These are phyloP conservation scores for Triplophysa rosa DNA, from an alignment of 2,113 vertebrate genomes.

Conservation along the genomic window DNA sequence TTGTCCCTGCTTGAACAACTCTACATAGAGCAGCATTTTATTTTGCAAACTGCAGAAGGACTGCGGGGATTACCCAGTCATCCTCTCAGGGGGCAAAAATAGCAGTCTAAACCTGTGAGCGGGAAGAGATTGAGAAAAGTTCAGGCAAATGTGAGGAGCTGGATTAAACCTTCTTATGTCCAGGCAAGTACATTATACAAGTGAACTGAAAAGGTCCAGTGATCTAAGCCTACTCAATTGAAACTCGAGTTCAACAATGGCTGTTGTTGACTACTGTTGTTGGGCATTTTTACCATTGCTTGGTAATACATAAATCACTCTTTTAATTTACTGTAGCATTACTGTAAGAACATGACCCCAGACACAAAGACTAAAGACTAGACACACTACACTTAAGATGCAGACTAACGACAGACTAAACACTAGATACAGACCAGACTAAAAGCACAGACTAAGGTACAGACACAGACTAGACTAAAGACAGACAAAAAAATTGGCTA, in stretches of 20 bases:
- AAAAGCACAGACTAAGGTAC: too few species aligned
- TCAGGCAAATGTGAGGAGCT: conserved; percentile 23
- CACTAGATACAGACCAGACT: too few species aligned
- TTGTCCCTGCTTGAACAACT: conserved; percentile 20
- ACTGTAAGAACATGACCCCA: too few species aligned
- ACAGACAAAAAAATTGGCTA: too few species aligned
- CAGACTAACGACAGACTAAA: too few species aligned
- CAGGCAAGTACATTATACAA: not conserved
- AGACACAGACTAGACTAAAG: too few species aligned
- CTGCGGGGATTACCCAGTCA: conserved; percentile 32
- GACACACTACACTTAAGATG: too few species aligned
- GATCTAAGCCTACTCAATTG: not conserved
- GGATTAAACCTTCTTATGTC: conserved; percentile 18
- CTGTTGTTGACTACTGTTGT: too few species aligned
- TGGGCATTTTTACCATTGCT: too few species aligned
- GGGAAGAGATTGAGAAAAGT: conserved; percentile 5
- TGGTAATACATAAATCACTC: not conserved
- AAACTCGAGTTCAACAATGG: not conserved
- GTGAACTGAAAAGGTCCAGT: not conserved
- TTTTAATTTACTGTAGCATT: not conserved
- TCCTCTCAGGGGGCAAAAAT: conserved; percentile 24
- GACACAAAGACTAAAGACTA: too few species aligned
- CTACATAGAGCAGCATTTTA: not conserved
- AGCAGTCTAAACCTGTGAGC: conserved; percentile 29
- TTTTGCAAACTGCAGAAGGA: conserved; percentile 10